Conservation (phyloP, 2,797 vertebrate genomes). For the Rhinichthys osculus region DNA sequence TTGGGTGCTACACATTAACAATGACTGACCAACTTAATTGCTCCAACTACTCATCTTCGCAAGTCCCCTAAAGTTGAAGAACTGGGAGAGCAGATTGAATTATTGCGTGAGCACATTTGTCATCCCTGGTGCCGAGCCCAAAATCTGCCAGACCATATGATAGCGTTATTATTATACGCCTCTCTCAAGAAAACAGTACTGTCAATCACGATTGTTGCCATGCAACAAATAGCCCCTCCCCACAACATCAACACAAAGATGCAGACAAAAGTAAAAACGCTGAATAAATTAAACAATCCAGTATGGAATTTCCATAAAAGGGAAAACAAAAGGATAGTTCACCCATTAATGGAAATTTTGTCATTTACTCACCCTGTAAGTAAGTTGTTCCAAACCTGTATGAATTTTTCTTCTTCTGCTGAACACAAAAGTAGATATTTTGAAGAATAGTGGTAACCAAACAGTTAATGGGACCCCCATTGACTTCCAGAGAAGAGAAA, state of each 20-base stretch:
- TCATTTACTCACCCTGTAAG: background rate
- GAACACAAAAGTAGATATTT: background rate
- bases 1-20: slow-evolving; percentile 71
- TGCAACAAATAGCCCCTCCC: slow-evolving; percentile 68
- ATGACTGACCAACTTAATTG: slow-evolving; percentile 81
- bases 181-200: slow-evolving; percentile 82
- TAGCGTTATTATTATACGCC: slow-evolving; percentile 84
- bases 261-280: slow-evolving; percentile 5
- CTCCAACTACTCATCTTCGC: slow-evolving; percentile 80
- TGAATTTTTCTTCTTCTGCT: background rate
- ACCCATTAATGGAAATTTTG: background rate
- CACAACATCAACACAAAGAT: slow-evolving; percentile 35
- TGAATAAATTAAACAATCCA: background rate
- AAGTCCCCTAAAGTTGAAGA: slow-evolving; percentile 85
- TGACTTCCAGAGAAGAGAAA: background rate
- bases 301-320: background rate
- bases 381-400: background rate
- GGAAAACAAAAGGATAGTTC: background rate
- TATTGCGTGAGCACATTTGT: slow-evolving; percentile 87
- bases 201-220: slow-evolving; percentile 74
- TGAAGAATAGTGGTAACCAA: background rate
- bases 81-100: slow-evolving; percentile 89
- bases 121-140: slow-evolving; percentile 83
- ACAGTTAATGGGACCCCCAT: background rate
- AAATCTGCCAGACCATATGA: slow-evolving; percentile 91